Evolutionary conservation across 2,797 vertebrate species (phyloP).

Genomic region (Thripadectes ignobilis): DNA sequence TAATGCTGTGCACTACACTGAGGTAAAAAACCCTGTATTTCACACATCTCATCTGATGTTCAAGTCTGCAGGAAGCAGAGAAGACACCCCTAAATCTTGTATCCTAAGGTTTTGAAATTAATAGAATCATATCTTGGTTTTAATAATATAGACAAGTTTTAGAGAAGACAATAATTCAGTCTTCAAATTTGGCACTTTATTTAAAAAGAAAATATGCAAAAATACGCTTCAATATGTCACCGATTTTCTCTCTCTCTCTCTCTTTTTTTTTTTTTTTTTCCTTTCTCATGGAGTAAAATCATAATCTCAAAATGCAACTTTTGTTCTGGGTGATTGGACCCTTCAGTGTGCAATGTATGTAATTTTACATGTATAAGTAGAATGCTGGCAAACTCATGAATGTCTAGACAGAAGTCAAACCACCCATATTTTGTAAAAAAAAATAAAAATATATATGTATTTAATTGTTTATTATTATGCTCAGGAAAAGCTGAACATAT

Average conservation of each 20-base stretch:
- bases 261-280: too few relatives aligned
- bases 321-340: background rate
- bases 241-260: background rate
- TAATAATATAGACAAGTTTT: background rate
- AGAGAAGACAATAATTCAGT: background rate
- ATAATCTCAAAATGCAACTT: background rate
- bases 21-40: background rate
- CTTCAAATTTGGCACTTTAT: background rate
- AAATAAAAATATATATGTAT: background rate
- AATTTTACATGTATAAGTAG: background rate
- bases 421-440: background rate
- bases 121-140: background rate
- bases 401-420: background rate
- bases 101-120: background rate
- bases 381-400: background rate
- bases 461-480: background rate
- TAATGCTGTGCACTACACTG: background rate
- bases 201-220: background rate
- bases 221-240: background rate
- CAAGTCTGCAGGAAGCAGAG: background rate
- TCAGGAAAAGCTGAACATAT: background rate
- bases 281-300: background rate
- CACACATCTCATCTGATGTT: background rate
- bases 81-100: background rate
- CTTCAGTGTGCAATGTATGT: background rate